These are phyloP conservation scores for Spodoptera littoralis DNA, from an alignment of 2,888 invertebrate species.

Conservation along the genomic window DNA sequence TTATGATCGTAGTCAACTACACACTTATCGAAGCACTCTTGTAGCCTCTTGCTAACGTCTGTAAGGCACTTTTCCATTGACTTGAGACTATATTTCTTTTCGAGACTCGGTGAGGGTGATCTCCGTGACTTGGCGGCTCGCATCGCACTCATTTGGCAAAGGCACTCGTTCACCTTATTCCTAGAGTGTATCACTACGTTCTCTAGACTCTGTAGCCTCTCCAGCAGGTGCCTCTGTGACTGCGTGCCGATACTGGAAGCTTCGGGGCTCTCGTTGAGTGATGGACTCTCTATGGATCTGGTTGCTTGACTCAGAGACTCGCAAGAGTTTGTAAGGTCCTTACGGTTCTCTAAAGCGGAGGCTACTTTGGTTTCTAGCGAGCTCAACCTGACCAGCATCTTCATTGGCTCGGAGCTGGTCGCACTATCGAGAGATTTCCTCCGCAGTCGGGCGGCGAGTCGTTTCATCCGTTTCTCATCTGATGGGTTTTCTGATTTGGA, in stretches of 20 bases:
- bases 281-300: slow-evolving; percentile 77
- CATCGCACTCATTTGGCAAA: slow-evolving; percentile 90
- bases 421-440: slow-evolving; percentile 94
- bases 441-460: slow-evolving; percentile 89
- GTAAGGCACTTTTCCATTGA: slow-evolving; percentile 90
- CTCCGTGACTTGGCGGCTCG: slow-evolving; percentile 90
- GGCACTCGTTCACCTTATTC: slow-evolving; percentile 91
- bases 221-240: slow-evolving; percentile 87
- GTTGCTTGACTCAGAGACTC: slow-evolving; percentile 87
- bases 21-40: slow-evolving; percentile 89
- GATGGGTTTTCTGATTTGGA: slow-evolving; percentile 84
- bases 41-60: slow-evolving; percentile 90
- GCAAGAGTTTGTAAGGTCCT: slow-evolving; percentile 87
- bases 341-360: slow-evolving; percentile 85
- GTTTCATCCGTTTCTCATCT: slow-evolving; percentile 86
- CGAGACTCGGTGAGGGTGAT: slow-evolving; percentile 90
- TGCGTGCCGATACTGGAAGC: slow-evolving; percentile 82
- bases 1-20: slow-evolving; percentile 84
- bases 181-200: slow-evolving; percentile 90
- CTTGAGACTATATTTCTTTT: slow-evolving; percentile 90
- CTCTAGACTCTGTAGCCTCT: slow-evolving; percentile 90
- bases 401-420: slow-evolving; percentile 93
- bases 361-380: slow-evolving; percentile 94
- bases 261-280: slow-evolving; percentile 71
- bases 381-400: slow-evolving; percentile 93